Conservation (phyloP, 1,140 invertebrate species). For the Caenorhabditis remanei region DNA sequence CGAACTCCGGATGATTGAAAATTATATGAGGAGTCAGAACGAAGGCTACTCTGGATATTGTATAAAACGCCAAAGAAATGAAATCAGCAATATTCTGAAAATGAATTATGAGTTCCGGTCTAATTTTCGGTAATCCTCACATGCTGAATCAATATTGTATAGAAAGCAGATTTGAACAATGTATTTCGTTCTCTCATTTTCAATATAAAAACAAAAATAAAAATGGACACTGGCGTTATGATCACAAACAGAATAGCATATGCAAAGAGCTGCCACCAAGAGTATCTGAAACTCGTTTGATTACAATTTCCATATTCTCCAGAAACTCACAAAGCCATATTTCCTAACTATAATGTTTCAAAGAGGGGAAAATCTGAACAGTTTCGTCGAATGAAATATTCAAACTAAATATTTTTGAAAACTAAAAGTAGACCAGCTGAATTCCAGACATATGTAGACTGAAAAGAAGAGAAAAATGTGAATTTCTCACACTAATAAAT, state of each 20-base stretch:
- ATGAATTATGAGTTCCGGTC: not conserved
- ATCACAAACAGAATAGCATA: not conserved
- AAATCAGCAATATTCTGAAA: not conserved
- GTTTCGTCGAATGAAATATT: too few species aligned
- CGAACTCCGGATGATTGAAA: not conserved
- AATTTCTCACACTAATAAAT: too few species aligned
- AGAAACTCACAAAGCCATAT: too few species aligned
- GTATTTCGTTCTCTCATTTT: not conserved
- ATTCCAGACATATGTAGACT: too few species aligned
- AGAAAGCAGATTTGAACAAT: not conserved
- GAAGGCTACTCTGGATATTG: not conserved
- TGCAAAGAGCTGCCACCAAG: not conserved
- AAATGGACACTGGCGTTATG: not conserved
- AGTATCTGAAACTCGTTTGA: not conserved
- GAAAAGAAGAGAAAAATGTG: too few species aligned
- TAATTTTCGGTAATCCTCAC: not conserved
- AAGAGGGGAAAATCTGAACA: too few species aligned
- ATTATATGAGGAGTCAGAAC: not conserved
- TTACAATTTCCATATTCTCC: too few species aligned
- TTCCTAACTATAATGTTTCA: too few species aligned
- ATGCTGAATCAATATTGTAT: not conserved
- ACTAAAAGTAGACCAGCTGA: too few species aligned
- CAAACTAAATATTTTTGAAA: too few species aligned
- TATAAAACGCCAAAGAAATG: not conserved
- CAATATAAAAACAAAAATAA: not conserved